Evolutionary conservation across 2,888 invertebrate species (phyloP), one percentile per base, ranked within the genome.

Genomic region (Odontomyia ornata): DNA sequence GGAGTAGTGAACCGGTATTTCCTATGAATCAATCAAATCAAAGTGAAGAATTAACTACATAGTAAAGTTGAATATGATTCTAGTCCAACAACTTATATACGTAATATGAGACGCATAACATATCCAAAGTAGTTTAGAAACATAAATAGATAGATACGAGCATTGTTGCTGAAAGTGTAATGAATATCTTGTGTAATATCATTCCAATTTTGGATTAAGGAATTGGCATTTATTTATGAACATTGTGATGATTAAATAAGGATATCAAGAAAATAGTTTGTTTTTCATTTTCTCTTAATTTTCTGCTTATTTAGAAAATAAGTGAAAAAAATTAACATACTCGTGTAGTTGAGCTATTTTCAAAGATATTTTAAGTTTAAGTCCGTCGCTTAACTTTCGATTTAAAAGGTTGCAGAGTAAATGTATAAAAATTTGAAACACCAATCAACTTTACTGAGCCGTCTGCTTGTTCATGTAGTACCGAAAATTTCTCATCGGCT

Each of bases 21-120:
- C 15, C 69, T 15, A 11, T 46, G 36, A 43, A 25, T 23, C 1
- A 28, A 18, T 7, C 47, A 23, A 69, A 27, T 47, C 21, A 69
- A 69, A 47, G 47, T 23, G 69, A 46, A 47, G 30, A 69, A 69
- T 3, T 69, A 15, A n/a, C 11, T 18, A 69, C 69, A n/a, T 69
- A 69, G 27, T 47, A 15, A 3, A 27, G 1, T 15, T 11, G 28
- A 62, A 27, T 36, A 15, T 30, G 2, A 36, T 18, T 36, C 27
- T 30, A 64, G 28, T 28, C 18, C 28, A 28, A 15, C 27, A 65
- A 65, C 36, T 36, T 30, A 27, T 28, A 65, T 65, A 65, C 65
- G 65, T 65, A 65, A 30, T n/a, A 30, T 18, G 36, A n/a, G 36
- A 9, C 9, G 9, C 9, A 3, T 21, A 25, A 25, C 69, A 69